A percentile compares a stretch with the other conserved stretches of the same genome.
phyloP scores from a whole-genome alignment of 23 tunicate genomes.

The Styela plicata region DNA sequence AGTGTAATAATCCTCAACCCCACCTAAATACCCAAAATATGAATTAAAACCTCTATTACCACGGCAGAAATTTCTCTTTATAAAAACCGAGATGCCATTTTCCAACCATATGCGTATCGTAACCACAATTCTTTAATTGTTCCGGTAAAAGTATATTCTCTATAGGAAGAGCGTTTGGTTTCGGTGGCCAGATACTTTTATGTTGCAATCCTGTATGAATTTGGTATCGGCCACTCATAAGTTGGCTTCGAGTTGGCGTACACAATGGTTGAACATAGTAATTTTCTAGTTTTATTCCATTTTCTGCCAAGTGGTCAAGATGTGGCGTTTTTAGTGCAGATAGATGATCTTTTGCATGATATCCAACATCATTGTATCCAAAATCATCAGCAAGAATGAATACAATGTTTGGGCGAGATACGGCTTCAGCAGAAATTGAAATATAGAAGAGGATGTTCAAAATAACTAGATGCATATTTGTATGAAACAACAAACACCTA shows the following conservation, averaged over 20 bases:
- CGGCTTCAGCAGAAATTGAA: not conserved
- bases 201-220: slow-evolving; percentile 93
- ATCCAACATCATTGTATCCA: slow-evolving; percentile 90
- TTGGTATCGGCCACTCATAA: slow-evolving; percentile 84
- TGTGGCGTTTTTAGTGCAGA: slow-evolving; percentile 73
- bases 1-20: slow-evolving; percentile 81
- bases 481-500: too few species aligned
- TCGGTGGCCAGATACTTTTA: slow-evolving; percentile 49
- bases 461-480: too few species aligned
- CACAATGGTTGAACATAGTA: slow-evolving; percentile 93
- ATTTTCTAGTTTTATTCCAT: slow-evolving; percentile 71
- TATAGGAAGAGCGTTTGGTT: slow-evolving; percentile 63
- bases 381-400: slow-evolving; percentile 48
- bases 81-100: slow-evolving; percentile 91
- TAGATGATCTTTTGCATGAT: slow-evolving; percentile 52
- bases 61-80: slow-evolving; percentile 57
- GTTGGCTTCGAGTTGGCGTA: slow-evolving; percentile 73
- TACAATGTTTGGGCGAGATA: slow-evolving; percentile 22
- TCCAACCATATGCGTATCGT: slow-evolving; percentile 76
- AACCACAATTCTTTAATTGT: slow-evolving; percentile 70
- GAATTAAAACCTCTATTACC: slow-evolving; percentile 78
- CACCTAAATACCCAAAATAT: slow-evolving; percentile 71
- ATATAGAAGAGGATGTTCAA: not conserved
- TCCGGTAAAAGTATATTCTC: slow-evolving; percentile 72
- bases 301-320: slow-evolving; percentile 56